phyloP scores from a whole-genome alignment of 2,888 invertebrate genomes.

The Tipula helvola region DNA sequence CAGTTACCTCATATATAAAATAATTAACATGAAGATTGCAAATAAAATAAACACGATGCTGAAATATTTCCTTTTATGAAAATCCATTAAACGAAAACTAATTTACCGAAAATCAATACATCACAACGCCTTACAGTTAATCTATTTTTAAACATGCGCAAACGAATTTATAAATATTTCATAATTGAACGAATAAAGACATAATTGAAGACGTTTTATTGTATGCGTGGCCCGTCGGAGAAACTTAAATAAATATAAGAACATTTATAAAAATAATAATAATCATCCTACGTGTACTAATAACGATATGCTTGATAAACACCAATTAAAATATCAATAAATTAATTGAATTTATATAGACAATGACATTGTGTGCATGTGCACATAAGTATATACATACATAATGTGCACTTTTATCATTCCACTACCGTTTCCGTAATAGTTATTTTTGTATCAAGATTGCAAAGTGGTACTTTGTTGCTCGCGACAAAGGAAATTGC shows the following conservation, averaged over 20 bases:
- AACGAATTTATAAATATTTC: background rate
- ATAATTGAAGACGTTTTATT: background rate
- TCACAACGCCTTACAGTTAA: background rate
- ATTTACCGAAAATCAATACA: background rate
- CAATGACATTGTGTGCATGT: too few species aligned
- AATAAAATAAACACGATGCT: background rate
- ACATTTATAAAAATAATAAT: background rate
- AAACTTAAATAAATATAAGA: background rate
- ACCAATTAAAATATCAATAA: background rate
- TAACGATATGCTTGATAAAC: background rate
- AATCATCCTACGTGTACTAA: background rate
- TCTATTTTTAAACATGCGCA: background rate
- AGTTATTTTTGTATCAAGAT: too few species aligned
- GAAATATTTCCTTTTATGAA: background rate
- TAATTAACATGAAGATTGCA: background rate
- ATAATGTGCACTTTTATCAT: too few species aligned
- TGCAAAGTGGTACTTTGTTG: too few species aligned
- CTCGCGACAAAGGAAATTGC: too few species aligned
- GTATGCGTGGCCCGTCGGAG: background rate
- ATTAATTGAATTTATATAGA: background rate
- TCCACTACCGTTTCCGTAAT: too few species aligned
- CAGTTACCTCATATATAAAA: background rate
- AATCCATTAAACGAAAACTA: background rate
- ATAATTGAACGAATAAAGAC: background rate
- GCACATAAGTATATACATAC: too few species aligned